A percentile compares a stretch with the other conserved stretches of the same genome.
Evolutionary conservation across 2,888 invertebrate genomes (phyloP).

Genomic region (Melolontha melolontha): DNA sequence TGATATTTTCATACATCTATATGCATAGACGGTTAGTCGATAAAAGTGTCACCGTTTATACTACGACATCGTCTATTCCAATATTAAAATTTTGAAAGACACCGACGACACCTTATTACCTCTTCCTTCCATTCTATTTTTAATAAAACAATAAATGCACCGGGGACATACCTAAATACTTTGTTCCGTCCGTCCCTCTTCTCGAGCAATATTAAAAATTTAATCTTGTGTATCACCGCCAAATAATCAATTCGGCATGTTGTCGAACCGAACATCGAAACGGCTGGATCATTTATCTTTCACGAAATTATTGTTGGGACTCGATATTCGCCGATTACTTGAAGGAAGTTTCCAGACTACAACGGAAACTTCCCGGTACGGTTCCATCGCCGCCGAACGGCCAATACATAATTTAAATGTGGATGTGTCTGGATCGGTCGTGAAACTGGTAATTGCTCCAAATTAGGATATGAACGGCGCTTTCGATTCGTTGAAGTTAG

Average conservation of each 20-base stretch:
- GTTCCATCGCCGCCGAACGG: background rate
- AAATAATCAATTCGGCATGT: background rate
- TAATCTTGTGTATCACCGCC: too few species aligned
- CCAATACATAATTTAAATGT: slow-evolving; percentile 7
- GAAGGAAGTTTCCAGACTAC: background rate
- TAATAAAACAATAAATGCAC: too few species aligned
- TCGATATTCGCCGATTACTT: slow-evolving; percentile 5
- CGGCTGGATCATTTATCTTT: slow-evolving; percentile 5
- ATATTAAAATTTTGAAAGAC: too few species aligned
- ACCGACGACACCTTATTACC: too few species aligned
- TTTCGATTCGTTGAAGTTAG: background rate
- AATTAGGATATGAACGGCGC: slow-evolving; percentile 17
- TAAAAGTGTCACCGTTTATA: too few species aligned
- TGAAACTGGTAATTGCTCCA: slow-evolving; percentile 6
- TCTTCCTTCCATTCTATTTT: too few species aligned
- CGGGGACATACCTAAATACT: too few species aligned
- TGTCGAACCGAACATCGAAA: background rate
- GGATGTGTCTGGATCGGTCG: background rate
- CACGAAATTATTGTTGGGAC: background rate
- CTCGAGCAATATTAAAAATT: too few species aligned
- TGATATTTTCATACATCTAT: too few species aligned
- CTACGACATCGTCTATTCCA: too few species aligned
- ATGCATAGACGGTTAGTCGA: too few species aligned
- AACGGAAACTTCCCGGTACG: background rate
- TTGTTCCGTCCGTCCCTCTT: too few species aligned